Base-by-base conservation (phyloP, 2,797 vertebrate genomes). In the Bradypodion pumilum region DNA sequence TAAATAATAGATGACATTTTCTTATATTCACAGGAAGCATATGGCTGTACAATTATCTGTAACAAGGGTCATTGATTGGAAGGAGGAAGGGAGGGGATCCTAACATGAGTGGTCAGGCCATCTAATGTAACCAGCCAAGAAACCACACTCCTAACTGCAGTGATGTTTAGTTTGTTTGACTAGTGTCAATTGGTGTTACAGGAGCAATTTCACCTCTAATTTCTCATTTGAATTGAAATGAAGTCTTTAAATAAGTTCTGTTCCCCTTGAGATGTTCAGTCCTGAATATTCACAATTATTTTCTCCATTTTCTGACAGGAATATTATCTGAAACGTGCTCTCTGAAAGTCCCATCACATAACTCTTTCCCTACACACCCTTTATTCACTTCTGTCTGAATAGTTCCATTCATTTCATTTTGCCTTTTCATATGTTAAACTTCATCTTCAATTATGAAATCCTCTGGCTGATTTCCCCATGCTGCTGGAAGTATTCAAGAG, bases 401-500 rank as follows among this genome's bases (percentile, higher is more conserved):
- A 81, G 75, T 16, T 88, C 74, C 60, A 23, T 44, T 78, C 80
- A 37, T 69, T 90, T 83, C 80, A 62, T 56, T 89, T 87, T 52
- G 63, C 66, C 89, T 86, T 83, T 81, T 29, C 72, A 40, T 85
- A 70, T 0, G 1, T 78, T 84, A 81, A 80, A 85, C 42, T 89
- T 87, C 81, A 82, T 52, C 82, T 91, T 89, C 83, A 86, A 66
- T 82, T 82, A 84, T 75, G 40, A 90, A 88, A 88, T 63, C 65
- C 69, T 82, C 73, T 76, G 68, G 27, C 0, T 40, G 81, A 88
- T 88, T 86, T 81, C 84, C 75, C 69, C 69, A 56, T 76, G 40
- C 75, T 62, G 40, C 25, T 44, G 60, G 81, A 90, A 37, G 49
- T 82, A 84, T 89, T 90, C 83, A 89, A 86, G 86, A 74, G 23